These are phyloP conservation scores for Adelosebastes latens DNA, from an alignment of 2,797 vertebrate species.

Conservation along the genomic window DNA sequence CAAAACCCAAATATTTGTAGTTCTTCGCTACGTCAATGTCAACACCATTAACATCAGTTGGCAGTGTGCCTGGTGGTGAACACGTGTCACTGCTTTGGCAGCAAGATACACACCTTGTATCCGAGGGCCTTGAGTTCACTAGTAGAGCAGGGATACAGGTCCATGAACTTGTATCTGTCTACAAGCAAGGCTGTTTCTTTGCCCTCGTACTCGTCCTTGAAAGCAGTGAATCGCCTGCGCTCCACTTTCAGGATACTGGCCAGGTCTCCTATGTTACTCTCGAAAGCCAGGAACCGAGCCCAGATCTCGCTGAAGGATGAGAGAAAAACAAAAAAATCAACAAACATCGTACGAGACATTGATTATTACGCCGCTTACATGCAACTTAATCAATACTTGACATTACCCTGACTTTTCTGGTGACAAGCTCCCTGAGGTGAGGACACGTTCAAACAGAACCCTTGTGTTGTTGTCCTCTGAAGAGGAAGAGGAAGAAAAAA, in stretches of 20 bases:
- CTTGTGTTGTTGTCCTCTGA: conserved; percentile 99
- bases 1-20: too few relatives aligned
- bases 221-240: conserved; percentile 94
- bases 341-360: rapidly evolving
- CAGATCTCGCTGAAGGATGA: conserved; percentile 91
- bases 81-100: neutral
- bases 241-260: conserved; percentile 99
- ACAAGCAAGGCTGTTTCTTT: conserved; percentile 97
- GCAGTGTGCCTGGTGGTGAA: too few relatives aligned
- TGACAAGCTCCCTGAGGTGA: conserved; percentile 97
- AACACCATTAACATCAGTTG: too few relatives aligned
- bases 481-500: neutral
- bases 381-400: neutral
- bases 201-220: conserved; percentile 98
- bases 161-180: conserved; percentile 99
- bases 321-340: conserved; percentile 8
- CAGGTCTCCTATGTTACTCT: conserved; percentile 98
- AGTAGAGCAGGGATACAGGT: conserved; percentile 95
- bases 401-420: conserved; percentile 97
- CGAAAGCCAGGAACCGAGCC: conserved; percentile 97
- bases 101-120: conserved; percentile 88
- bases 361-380: rapidly evolving
- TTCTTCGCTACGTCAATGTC: too few relatives aligned
- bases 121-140: conserved; percentile 98
- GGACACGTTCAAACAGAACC: conserved; percentile 98